Conservation (phyloP, 2,888 invertebrate species). For the Caenorhabditis uteleia region DNA sequence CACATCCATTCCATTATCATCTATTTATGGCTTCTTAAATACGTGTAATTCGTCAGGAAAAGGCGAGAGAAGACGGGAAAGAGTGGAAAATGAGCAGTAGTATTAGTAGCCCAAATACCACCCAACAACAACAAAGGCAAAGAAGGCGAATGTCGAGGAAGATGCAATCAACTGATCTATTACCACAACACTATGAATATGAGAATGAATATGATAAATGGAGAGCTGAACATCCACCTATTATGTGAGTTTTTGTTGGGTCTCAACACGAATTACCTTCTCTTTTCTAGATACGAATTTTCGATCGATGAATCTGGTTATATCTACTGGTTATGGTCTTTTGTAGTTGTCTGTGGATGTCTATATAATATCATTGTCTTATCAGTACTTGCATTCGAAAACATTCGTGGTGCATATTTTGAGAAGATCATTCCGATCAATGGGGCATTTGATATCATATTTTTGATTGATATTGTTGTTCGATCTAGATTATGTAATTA, state of each 20-base stretch:
- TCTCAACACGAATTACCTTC: background rate
- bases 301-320: constrained; percentile 31
- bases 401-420: constrained; percentile 16
- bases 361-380: constrained; percentile 50
- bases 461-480: constrained; percentile 55
- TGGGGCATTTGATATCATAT: constrained; percentile 52
- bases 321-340: constrained; percentile 47
- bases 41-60: no score
- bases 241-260: constrained; percentile 5
- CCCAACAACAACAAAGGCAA: background rate
- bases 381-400: constrained; percentile 44
- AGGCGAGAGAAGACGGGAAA: no score
- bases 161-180: background rate
- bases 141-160: background rate
- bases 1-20: no score
- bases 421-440: constrained; percentile 49
- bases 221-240: constrained; percentile 23
- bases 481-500: constrained; percentile 55
- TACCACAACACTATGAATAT: constrained; percentile 25
- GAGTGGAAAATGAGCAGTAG: no score
- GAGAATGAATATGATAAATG: constrained; percentile 44
- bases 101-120: no score
- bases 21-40: no score
- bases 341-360: constrained; percentile 39
- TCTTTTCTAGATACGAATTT: constrained; percentile 10